Evolutionary conservation across 2,113 vertebrate species (phyloP).

Genomic region (Naja naja): DNA sequence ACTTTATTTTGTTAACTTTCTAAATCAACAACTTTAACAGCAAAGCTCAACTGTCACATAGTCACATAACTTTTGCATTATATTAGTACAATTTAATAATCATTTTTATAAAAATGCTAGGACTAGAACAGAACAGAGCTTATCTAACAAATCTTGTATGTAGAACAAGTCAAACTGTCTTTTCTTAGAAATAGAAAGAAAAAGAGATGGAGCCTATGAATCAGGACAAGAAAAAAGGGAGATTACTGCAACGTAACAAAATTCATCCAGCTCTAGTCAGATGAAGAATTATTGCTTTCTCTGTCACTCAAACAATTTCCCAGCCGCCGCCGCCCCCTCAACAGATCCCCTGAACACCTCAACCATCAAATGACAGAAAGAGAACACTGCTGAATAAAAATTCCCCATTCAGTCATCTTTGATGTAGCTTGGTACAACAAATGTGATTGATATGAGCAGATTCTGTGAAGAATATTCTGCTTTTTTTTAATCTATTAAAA

Average conservation of each 20-base stretch:
- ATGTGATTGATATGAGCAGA: constrained; percentile 1
- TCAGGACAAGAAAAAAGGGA: constrained; percentile 4
- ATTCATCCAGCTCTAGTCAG: not conserved
- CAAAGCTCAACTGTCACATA: not conserved
- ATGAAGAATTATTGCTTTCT: constrained; percentile 11
- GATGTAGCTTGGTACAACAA: constrained; percentile 19
- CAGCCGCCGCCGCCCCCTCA: not conserved
- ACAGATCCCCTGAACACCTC: constrained; percentile 17
- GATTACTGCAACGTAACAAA: constrained; percentile 5
- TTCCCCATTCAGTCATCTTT: constrained; percentile 24
- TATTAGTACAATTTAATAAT: not conserved
- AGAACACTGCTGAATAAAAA: constrained; percentile 3
- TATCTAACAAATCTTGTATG: not conserved
- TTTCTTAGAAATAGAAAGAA: not conserved
- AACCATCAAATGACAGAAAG: not conserved
- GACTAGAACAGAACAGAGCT: not conserved
- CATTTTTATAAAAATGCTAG: not conserved
- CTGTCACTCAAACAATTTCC: constrained; percentile 14
- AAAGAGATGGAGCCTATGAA: not conserved
- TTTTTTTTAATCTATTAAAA: constrained; percentile 20
- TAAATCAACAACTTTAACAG: not conserved
- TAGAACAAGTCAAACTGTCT: not conserved
- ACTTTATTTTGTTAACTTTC: not conserved
- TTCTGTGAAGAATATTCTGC: constrained; percentile 14
- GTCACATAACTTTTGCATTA: not conserved